A percentile compares a stretch with the other conserved stretches of the same genome.
phyloP scores from a whole-genome alignment of 2,888 invertebrate genomes.

The Drosophila algonquin region DNA sequence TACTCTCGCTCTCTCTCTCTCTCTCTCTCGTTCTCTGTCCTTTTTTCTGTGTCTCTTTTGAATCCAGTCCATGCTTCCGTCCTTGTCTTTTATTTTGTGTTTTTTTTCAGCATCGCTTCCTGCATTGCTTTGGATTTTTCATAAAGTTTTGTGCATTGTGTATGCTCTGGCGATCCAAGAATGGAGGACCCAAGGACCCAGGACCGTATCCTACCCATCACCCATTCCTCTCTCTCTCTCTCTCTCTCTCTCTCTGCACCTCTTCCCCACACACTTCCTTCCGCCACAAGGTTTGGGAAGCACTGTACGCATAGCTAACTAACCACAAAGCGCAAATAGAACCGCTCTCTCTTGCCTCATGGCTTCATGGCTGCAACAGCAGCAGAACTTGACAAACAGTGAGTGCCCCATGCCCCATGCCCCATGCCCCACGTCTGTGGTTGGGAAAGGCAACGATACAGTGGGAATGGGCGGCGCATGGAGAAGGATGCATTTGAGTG shows the following conservation, averaged over 20 bases:
- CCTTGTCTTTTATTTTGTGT: neutral
- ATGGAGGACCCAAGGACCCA: neutral
- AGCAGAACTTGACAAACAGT: neutral
- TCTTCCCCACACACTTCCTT: constrained; percentile 25
- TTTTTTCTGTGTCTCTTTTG: constrained; percentile 1
- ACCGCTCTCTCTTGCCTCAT: constrained; percentile 10
- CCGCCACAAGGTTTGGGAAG: constrained; percentile 28
- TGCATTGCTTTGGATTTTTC: constrained; percentile 62
- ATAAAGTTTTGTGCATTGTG: constrained; percentile 69
- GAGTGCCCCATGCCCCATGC: neutral
- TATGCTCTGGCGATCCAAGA: constrained; percentile 36
- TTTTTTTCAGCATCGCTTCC: constrained; percentile 38
- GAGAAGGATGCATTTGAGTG: constrained; percentile 23
- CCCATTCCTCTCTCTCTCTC: neutral
- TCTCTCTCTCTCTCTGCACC: neutral
- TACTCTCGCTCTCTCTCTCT: neutral
- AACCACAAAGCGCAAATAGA: constrained; percentile 67
- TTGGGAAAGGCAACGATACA: neutral
- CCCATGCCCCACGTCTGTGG: neutral
- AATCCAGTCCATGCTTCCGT: neutral
- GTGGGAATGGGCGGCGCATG: neutral
- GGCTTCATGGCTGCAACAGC: neutral
- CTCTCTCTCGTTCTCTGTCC: neutral
- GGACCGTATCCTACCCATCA: neutral
- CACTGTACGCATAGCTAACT: constrained; percentile 61